These are phyloP conservation scores for Mythimna ferrago DNA, from an alignment of 2,888 invertebrate species.

Conservation along the genomic window DNA sequence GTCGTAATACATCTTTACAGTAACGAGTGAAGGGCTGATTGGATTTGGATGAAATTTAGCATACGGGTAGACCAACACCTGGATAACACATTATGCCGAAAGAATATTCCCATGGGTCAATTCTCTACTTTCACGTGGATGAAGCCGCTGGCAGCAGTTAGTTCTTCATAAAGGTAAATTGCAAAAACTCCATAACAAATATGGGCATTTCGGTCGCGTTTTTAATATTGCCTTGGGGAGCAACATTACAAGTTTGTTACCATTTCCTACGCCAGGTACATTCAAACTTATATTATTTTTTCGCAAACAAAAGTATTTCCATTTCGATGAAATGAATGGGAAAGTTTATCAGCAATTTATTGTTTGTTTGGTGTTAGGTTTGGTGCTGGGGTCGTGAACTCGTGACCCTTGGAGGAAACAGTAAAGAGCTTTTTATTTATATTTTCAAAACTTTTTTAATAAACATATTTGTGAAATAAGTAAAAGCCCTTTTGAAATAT, in stretches of 20 bases:
- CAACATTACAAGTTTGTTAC: slow-evolving; percentile 27
- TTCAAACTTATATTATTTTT: slow-evolving; percentile 43
- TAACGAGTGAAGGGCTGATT: too few relatives aligned
- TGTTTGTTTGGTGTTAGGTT: slow-evolving; percentile 25
- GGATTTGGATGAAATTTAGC: too few relatives aligned
- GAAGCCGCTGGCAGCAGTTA: background rate
- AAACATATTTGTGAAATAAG: background rate
- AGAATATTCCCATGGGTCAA: too few relatives aligned
- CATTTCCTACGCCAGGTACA: slow-evolving; percentile 24
- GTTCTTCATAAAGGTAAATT: slow-evolving; percentile 32
- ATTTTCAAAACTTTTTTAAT: slow-evolving; percentile 9
- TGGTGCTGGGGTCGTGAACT: background rate
- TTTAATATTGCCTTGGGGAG: slow-evolving; percentile 42
- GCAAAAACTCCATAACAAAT: slow-evolving; percentile 23
- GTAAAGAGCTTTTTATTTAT: slow-evolving; percentile 5
- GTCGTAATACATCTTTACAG: too few relatives aligned
- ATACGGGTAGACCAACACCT: too few relatives aligned
- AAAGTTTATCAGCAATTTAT: slow-evolving; percentile 50
- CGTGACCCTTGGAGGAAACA: background rate
- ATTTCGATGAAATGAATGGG: slow-evolving; percentile 28
- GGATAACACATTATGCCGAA: too few relatives aligned
- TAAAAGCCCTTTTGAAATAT: background rate
- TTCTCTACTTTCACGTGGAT: too few relatives aligned
- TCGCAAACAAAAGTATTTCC: slow-evolving; percentile 45
- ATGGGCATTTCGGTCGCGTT: slow-evolving; percentile 15